Evolutionary conservation across 1,140 invertebrate species (phyloP), one percentile per base, ranked within the genome.

Genomic region (Drosophila novamexicana): DNA sequence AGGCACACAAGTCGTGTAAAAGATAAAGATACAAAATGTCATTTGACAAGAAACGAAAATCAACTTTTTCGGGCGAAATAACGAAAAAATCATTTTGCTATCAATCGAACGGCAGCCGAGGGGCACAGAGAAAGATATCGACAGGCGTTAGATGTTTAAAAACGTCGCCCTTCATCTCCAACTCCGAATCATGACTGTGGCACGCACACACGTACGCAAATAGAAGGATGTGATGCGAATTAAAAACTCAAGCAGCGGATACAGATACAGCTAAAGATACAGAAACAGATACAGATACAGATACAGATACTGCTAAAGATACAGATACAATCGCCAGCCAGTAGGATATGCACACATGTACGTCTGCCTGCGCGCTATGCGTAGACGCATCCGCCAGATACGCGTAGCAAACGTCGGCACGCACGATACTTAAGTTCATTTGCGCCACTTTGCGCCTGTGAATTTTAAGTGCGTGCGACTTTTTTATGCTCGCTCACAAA

Each of bases 181-280:
- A 8, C 29, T 6, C 49, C 29, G 49, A 32, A 5, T 2, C 49
- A 42, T n/a, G 40, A 42, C 40, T 14, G 22, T 50, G 49, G 40
- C 58, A 70, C 63, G 64, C 82, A 75, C 81, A 85, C 22, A 29
- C 82, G 82, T 86, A 86, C 79, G 82, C 83, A 88, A 86, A 86
- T 86, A 86, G 79, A 86, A 79, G 83, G 82, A 79, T 86, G 83
- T 86, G 83, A 82, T 77, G 76, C 83, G 79, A 86, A 88, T 86
- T 86, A 88, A 86, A 88, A 86, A 79, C 45, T 53, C 56, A 62
- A 54, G 65, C 64, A 40, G 58, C 58, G 58, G 69, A 57, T 50
- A 63, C 50, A 5, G 47, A 59, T 36, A 65, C 59, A 47, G 57
- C 14, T 63, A 68, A 22, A 69, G 59, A n/a, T 45, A 44, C 34